Evolutionary conservation across 2,113 vertebrate species (phyloP).

Genomic region (Eublepharis macularius): DNA sequence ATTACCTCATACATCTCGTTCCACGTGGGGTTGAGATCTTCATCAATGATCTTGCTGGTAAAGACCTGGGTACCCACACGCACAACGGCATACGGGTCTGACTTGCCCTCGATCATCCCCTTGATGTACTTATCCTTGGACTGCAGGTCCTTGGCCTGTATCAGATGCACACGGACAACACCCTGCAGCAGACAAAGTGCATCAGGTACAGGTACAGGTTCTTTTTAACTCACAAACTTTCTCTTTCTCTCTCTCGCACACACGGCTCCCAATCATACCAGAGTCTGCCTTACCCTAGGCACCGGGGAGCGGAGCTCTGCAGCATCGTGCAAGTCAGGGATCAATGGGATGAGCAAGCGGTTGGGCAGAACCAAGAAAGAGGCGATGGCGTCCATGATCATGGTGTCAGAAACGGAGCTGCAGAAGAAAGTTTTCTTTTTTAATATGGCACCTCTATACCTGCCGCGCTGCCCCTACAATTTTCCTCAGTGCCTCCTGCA

Average conservation of each 20-base stretch:
- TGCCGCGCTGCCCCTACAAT: not conserved
- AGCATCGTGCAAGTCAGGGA: constrained; percentile 84
- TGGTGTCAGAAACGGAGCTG: constrained; percentile 90
- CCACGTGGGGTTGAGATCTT: constrained; percentile 89
- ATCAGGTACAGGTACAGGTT: not conserved
- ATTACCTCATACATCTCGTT: constrained; percentile 91
- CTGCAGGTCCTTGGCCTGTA: constrained; percentile 83
- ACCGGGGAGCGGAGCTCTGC: constrained; percentile 91
- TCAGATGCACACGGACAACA: constrained; percentile 88
- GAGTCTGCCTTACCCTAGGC: constrained; percentile 81
- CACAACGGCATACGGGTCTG: constrained; percentile 89
- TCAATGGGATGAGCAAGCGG: constrained; percentile 88
- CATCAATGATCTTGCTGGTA: constrained; percentile 86
- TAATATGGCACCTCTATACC: not conserved
- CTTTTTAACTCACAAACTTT: no score
- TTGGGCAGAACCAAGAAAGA: constrained; percentile 93
- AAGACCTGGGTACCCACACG: constrained; percentile 90
- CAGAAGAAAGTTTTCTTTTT: constrained; percentile 14
- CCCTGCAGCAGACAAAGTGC: constrained; percentile 72
- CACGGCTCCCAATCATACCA: fast-evolving
- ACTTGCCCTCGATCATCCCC: constrained; percentile 89
- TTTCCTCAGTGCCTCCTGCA: no score
- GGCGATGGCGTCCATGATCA: constrained; percentile 95
- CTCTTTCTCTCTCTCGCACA: no score
- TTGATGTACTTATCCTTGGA: constrained; percentile 90